Evolutionary conservation across 2,797 vertebrate species (phyloP), one percentile per base, ranked within the genome.

Genomic region (Peromyscus attwateri): DNA sequence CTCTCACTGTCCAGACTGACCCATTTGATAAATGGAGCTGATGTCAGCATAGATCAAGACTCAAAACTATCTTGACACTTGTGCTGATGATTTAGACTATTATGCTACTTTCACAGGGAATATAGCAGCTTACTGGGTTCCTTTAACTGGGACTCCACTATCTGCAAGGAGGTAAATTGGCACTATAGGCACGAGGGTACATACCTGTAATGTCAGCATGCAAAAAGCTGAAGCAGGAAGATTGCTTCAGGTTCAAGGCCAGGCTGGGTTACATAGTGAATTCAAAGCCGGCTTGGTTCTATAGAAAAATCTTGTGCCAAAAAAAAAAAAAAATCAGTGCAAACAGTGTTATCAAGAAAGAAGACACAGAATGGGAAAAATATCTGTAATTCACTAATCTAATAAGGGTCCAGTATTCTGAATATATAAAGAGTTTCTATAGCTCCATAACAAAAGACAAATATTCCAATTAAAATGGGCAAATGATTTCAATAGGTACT

Each of bases 331-430:
- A 46, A 64, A 49, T 13, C 73, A 46, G 52, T 80, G 3, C 29
- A 91, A 88, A 80, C 55, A 84, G 6, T 89, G 43, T 81, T 49
- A 93, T 68, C 40, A 71, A 88, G 73, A 93, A 79, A 60, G 76
- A 87, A 93, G 73, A 55, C 81, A 46, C 4, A 77, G 37, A 43
- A 87, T 79, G 13, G 23, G 37, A 43, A 70, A 57, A 49, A 79
- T 40, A 46, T 52, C 37, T 87, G 14, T 21, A 87, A 46, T 70
- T 87, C 27, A 60, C 25, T 43, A 43, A 57, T 87, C 19, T 87
- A 43, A 79, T 79, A 70, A 90, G 21, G 23, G 27, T 70, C 31
- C 49, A 87, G 21, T 57, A 70, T 88, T 40, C 25, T 29, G 76
- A 81, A 88, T 81, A 73, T 71, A 64, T 81, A 43, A 71, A 88